Percentiles rank a stretch among this genome's conserved stretches.
Evolutionary conservation across 2,797 vertebrate genomes (phyloP).

Genomic region (Phoebastria nigripes): DNA sequence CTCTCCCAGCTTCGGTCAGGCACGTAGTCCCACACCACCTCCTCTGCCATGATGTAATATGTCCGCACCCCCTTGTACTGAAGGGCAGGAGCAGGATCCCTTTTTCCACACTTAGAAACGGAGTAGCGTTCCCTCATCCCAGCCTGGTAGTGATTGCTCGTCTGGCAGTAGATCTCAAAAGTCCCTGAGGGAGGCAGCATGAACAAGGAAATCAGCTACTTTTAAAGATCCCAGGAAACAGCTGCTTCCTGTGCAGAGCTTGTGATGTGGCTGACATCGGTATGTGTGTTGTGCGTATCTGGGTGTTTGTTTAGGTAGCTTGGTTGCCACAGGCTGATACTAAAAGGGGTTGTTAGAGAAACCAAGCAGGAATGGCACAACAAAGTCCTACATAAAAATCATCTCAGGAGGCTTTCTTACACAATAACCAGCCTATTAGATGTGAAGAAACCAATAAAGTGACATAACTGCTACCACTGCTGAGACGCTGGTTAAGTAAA

Average conservation of each 20-base stretch:
- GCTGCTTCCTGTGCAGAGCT: background rate
- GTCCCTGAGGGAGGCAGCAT: conserved; percentile 55
- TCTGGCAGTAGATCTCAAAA: conserved; percentile 77
- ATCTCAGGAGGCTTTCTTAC: background rate
- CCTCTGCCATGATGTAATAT: conserved; percentile 71
- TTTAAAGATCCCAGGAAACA: background rate
- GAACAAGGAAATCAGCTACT: background rate
- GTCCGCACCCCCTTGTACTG: conserved; percentile 49
- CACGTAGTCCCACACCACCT: conserved; percentile 74
- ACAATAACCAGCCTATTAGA: background rate
- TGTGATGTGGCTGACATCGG: background rate
- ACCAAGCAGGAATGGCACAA: background rate
- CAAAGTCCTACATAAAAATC: background rate
- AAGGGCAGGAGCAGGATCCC: background rate
- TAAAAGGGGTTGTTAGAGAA: background rate
- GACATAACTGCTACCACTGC: background rate
- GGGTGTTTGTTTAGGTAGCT: background rate
- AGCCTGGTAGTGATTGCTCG: conserved; percentile 68
- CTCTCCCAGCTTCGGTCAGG: conserved; percentile 74
- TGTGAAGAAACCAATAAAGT: background rate
- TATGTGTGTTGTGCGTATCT: background rate
- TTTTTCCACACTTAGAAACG: conserved; percentile 62
- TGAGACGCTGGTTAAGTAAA: background rate
- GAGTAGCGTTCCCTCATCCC: conserved; percentile 75
- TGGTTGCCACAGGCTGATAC: background rate